Conservation (phyloP, 2,888 invertebrate species). For the Choreutis nemorana region DNA sequence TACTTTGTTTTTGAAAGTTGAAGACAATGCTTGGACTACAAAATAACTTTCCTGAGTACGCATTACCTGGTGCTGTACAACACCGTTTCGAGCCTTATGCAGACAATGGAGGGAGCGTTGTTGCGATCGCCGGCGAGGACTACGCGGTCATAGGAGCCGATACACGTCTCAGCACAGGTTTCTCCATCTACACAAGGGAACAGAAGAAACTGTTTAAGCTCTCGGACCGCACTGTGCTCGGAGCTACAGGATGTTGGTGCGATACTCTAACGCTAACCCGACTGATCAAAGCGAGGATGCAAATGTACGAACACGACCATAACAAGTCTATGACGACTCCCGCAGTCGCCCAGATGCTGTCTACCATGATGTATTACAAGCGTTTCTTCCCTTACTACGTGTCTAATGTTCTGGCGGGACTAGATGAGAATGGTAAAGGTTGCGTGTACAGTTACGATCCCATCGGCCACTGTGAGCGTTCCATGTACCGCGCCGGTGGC, state of each 20-base stretch:
- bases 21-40: constrained; percentile 44
- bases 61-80: constrained; percentile 59
- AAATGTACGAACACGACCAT: constrained; percentile 95
- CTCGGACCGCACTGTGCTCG: constrained; percentile 86
- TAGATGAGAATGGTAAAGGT: constrained; percentile 93
- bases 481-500: constrained; percentile 88
- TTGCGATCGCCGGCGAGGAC: constrained; percentile 95
- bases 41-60: constrained; percentile 52
- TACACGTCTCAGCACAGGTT: constrained; percentile 91
- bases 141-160: constrained; percentile 96
- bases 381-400: constrained; percentile 99
- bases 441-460: constrained; percentile 97
- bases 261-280: constrained; percentile 92
- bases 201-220: constrained; percentile 88
- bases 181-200: constrained; percentile 87
- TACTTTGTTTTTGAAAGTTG: constrained; percentile 12
- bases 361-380: constrained; percentile 94
- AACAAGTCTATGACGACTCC: constrained; percentile 91
- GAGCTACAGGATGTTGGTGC: constrained; percentile 97
- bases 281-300: constrained; percentile 84
- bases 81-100: constrained; percentile 61
- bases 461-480: constrained; percentile 91
- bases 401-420: constrained; percentile 91
- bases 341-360: constrained; percentile 94
- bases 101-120: constrained; percentile 81